Conservation (phyloP, 1,140 invertebrate genomes). For the Anastrepha obliqua region DNA sequence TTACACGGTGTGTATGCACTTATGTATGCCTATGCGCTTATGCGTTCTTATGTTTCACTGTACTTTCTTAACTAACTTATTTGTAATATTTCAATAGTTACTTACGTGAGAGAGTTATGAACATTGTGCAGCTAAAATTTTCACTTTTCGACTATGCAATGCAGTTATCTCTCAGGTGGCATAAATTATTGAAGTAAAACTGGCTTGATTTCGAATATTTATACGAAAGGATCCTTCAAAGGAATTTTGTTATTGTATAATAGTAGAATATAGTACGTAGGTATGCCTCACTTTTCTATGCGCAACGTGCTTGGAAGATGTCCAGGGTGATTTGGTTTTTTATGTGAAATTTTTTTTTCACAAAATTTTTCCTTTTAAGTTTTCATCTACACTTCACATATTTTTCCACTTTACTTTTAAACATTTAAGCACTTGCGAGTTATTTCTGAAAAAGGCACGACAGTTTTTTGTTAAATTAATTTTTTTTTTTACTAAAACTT, state of each 20-base stretch:
- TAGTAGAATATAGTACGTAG: background rate
- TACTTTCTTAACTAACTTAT: too few species aligned
- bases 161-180: conserved; percentile 21
- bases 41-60: too few species aligned
- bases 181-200: conserved; percentile 23
- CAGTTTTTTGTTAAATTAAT: background rate
- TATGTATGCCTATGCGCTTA: too few species aligned
- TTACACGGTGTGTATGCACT: too few species aligned
- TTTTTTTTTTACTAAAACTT: background rate
- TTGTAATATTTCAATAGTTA: conserved; percentile 28
- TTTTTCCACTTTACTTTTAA: background rate
- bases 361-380: background rate
- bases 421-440: background rate
- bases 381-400: background rate
- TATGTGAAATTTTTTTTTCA: background rate
- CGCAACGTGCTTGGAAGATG: background rate
- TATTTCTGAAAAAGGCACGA: background rate
- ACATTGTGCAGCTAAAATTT: conserved; percentile 33
- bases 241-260: background rate
- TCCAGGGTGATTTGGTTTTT: background rate
- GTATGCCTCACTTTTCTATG: background rate
- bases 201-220: background rate
- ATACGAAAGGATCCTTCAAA: background rate
- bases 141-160: background rate
- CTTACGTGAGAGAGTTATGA: conserved; percentile 51